phyloP scores from a whole-genome alignment of 2,113 vertebrate species.

The Amphiprion ocellaris region DNA sequence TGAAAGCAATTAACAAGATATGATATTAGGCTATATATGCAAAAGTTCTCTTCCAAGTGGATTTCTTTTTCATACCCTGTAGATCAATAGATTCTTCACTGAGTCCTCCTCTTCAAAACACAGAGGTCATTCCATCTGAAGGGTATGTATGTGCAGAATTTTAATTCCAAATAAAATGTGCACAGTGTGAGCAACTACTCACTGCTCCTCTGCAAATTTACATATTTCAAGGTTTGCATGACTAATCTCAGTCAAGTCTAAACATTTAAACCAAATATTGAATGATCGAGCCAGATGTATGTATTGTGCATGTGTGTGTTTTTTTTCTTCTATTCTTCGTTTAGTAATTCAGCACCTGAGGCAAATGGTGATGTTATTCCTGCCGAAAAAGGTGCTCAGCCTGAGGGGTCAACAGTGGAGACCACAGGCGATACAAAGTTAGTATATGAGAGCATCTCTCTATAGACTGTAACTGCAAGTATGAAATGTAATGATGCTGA shows the following conservation, averaged over 20 bases:
- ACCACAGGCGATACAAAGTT: slow-evolving; percentile 36
- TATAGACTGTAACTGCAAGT: slow-evolving; percentile 5
- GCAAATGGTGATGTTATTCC: slow-evolving; percentile 25
- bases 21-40: neutral
- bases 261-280: slow-evolving; percentile 11
- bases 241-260: slow-evolving; percentile 17
- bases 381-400: slow-evolving; percentile 10
- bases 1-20: slow-evolving; percentile 12
- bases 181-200: neutral
- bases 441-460: slow-evolving; percentile 16
- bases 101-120: slow-evolving; percentile 2
- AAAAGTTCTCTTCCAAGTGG: slow-evolving; percentile 8
- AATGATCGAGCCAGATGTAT: neutral
- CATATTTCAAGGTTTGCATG: slow-evolving; percentile 20
- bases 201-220: neutral
- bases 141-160: slow-evolving; percentile 34
- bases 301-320: too few relatives aligned
- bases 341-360: slow-evolving; percentile 31
- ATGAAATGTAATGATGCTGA: slow-evolving; percentile 14
- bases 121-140: neutral
- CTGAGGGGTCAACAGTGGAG: slow-evolving; percentile 37
- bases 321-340: slow-evolving; percentile 1
- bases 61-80: slow-evolving; percentile 24
- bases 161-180: slow-evolving; percentile 18
- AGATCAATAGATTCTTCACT: slow-evolving; percentile 40